phyloP scores from a whole-genome alignment of 2,113 vertebrate genomes.

The Lepisosteus oculatus region DNA sequence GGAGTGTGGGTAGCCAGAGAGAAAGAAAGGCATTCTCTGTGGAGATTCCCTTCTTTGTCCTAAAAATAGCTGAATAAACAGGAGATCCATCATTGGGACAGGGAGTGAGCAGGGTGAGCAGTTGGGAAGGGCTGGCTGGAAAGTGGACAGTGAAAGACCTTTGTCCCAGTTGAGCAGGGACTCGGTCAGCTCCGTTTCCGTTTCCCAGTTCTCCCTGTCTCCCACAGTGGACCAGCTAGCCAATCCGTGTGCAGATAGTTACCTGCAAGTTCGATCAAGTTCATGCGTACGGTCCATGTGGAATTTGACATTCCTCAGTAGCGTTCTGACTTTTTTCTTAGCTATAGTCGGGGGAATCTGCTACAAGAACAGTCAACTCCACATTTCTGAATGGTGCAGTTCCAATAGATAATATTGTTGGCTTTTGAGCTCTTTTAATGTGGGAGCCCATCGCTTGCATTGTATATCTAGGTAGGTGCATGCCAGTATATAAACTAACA shows the following conservation, averaged over 20 bases:
- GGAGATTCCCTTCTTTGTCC: slow-evolving; percentile 37
- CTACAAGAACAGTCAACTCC: slow-evolving; percentile 1
- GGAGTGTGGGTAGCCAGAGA: slow-evolving; percentile 26
- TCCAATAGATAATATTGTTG: neutral
- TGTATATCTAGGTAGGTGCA: too few relatives aligned
- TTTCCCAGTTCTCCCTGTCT: slow-evolving; percentile 8
- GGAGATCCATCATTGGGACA: slow-evolving; percentile 41
- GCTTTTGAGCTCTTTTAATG: too few relatives aligned
- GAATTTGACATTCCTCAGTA: too few relatives aligned
- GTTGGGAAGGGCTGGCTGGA: slow-evolving; percentile 31
- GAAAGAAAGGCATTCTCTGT: slow-evolving; percentile 37
- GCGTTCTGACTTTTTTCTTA: too few relatives aligned
- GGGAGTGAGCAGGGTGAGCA: slow-evolving; percentile 34
- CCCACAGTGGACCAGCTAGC: neutral
- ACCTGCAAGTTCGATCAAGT: too few relatives aligned
- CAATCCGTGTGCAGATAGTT: too few relatives aligned
- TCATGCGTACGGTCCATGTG: too few relatives aligned
- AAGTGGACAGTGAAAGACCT: slow-evolving; percentile 39
- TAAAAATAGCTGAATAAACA: slow-evolving; percentile 41
- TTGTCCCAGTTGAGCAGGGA: slow-evolving; percentile 31
- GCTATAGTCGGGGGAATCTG: neutral
- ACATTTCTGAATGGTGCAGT: neutral
- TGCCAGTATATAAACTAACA: too few relatives aligned
- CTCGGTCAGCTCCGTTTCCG: slow-evolving; percentile 27
- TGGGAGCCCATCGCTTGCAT: too few relatives aligned